phyloP scores from a whole-genome alignment of 1,140 invertebrate species.

The Trachymyrmex cornetzi region DNA sequence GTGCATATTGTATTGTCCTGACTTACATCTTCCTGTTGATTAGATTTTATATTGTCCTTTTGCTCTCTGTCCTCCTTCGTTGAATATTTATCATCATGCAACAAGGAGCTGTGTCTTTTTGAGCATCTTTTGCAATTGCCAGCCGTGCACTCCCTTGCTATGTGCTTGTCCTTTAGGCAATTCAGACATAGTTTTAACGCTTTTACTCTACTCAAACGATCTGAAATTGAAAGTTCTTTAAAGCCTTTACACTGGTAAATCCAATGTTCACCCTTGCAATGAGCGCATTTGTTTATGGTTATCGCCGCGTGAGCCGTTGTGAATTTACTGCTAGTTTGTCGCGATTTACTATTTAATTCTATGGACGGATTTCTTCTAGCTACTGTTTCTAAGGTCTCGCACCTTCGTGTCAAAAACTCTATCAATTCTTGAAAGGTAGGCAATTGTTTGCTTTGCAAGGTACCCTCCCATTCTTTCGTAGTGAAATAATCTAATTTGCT shows the following conservation, averaged over 20 bases:
- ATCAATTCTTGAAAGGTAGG: background rate
- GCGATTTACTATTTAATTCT: too few relatives aligned
- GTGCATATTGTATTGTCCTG: too few relatives aligned
- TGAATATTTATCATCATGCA: too few relatives aligned
- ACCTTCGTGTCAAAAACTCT: background rate
- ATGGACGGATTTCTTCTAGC: background rate
- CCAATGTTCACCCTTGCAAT: background rate
- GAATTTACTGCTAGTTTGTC: too few relatives aligned
- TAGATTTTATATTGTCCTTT: too few relatives aligned
- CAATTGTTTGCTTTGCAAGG: background rate
- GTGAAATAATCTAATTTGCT: background rate
- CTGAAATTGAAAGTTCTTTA: background rate
- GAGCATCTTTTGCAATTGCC: too few relatives aligned
- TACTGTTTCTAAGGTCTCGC: background rate
- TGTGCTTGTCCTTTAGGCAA: too few relatives aligned
- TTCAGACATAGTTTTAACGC: too few relatives aligned
- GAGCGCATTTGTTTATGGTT: background rate
- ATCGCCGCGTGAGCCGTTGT: background rate
- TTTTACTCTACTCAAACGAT: background rate
- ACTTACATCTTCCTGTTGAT: too few relatives aligned
- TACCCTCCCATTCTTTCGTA: background rate
- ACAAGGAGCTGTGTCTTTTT: too few relatives aligned
- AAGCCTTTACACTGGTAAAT: background rate
- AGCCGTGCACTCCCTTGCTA: too few relatives aligned
- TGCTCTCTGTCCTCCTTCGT: too few relatives aligned